phyloP scores from a whole-genome alignment of 2,113 vertebrate species.

The Channa argus region DNA sequence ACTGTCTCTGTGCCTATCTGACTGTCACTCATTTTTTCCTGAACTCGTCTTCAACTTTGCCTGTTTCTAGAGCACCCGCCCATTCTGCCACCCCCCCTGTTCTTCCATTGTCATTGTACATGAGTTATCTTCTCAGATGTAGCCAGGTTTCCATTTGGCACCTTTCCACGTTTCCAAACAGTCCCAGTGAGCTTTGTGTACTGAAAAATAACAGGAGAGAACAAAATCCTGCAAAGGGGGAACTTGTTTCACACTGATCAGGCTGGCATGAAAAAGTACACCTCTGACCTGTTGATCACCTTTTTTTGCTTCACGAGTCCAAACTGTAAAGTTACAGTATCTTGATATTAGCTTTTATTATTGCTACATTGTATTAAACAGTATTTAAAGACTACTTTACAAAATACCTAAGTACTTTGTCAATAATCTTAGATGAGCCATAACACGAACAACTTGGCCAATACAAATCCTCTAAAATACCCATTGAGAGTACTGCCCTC shows the following conservation, averaged over 20 bases:
- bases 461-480: conserved; percentile 43
- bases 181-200: conserved; percentile 49
- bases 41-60: conserved; percentile 7
- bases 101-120: conserved; percentile 36
- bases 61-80: conserved; percentile 6
- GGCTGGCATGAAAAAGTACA: conserved; percentile 3
- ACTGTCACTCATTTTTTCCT: neutral
- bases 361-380: neutral
- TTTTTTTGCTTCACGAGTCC: conserved; percentile 4
- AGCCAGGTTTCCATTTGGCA: conserved; percentile 57
- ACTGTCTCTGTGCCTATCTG: neutral
- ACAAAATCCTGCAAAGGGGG: neutral
- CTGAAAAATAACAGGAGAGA: conserved; percentile 24
- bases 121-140: conserved; percentile 21
- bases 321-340: too few relatives aligned
- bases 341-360: neutral
- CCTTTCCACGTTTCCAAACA: conserved; percentile 49
- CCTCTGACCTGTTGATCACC: conserved; percentile 26
- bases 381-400: too few relatives aligned
- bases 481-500: conserved; percentile 19
- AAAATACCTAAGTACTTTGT: neutral
- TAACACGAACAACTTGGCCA: conserved; percentile 34
- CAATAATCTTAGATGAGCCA: conserved; percentile 11
- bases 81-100: conserved; percentile 2
- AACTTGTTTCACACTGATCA: conserved; percentile 28